A percentile compares a stretch with the other conserved stretches of the same genome.
phyloP scores from a whole-genome alignment of 2,888 invertebrate species.

The Flexamia atlantica region DNA sequence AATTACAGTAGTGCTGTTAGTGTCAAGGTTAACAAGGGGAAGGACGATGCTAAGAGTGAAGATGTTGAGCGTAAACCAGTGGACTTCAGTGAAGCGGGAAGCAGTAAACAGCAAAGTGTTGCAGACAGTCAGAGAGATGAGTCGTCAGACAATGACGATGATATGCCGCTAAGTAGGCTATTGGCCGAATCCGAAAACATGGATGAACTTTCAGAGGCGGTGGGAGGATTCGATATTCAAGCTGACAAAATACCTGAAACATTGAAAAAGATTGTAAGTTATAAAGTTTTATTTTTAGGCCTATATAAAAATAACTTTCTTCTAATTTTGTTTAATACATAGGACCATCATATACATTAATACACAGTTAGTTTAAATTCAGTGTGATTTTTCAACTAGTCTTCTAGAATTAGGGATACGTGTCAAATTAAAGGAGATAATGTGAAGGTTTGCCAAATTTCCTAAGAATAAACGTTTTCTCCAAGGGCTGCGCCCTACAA shows the following conservation, averaged over 20 bases:
- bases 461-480: too few species aligned
- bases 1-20: constrained; percentile 7
- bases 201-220: constrained; percentile 26
- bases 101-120: background rate
- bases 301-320: too few species aligned
- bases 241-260: constrained; percentile 10
- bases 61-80: background rate
- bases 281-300: background rate
- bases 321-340: too few species aligned
- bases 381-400: too few species aligned
- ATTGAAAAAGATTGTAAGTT: constrained; percentile 5
- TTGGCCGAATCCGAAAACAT: constrained; percentile 12
- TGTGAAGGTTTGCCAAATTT: too few species aligned
- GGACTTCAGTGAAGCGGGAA: constrained; percentile 10
- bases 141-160: constrained; percentile 18
- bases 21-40: background rate
- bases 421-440: too few species aligned
- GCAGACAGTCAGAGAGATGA: background rate
- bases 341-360: too few species aligned
- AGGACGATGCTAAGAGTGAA: background rate
- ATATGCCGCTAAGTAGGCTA: constrained; percentile 20
- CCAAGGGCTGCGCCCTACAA: too few species aligned
- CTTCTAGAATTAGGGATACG: too few species aligned
- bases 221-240: background rate
- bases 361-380: too few species aligned